Conservation (phyloP, 2,888 invertebrate species). For the Lasioglossum morio region DNA sequence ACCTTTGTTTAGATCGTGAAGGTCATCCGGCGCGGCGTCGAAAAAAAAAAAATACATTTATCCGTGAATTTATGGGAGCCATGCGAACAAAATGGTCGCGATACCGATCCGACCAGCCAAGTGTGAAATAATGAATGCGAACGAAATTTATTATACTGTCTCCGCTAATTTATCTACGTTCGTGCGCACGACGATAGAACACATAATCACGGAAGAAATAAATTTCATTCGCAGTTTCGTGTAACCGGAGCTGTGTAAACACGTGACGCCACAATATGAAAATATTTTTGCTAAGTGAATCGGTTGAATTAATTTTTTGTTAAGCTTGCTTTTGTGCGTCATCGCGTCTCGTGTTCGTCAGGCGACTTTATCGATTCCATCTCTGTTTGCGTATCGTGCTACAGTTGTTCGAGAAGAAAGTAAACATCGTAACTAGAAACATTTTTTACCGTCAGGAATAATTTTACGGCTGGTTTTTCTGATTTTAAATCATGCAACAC, state of each 20-base stretch:
- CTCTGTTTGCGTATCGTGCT: neutral
- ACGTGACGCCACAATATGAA: neutral
- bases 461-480: no score
- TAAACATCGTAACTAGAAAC: neutral
- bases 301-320: neutral
- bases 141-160: slow-evolving; percentile 38
- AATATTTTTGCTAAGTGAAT: neutral
- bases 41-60: neutral
- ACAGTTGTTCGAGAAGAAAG: slow-evolving; percentile 11
- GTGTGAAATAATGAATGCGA: neutral
- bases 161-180: neutral
- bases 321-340: neutral
- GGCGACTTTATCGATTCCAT: slow-evolving; percentile 13
- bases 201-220: neutral
- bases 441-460: no score
- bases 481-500: no score
- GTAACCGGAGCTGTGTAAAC: neutral
- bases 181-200: slow-evolving; percentile 4
- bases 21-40: neutral
- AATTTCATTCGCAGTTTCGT: slow-evolving; percentile 2
- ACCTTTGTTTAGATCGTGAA: slow-evolving; percentile 6
- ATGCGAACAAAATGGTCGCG: slow-evolving; percentile 1
- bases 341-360: neutral
- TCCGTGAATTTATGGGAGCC: neutral
- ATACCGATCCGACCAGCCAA: neutral